Evolutionary conservation across 2,113 vertebrate genomes (phyloP).

Genomic region (Mastomys natalensis): DNA sequence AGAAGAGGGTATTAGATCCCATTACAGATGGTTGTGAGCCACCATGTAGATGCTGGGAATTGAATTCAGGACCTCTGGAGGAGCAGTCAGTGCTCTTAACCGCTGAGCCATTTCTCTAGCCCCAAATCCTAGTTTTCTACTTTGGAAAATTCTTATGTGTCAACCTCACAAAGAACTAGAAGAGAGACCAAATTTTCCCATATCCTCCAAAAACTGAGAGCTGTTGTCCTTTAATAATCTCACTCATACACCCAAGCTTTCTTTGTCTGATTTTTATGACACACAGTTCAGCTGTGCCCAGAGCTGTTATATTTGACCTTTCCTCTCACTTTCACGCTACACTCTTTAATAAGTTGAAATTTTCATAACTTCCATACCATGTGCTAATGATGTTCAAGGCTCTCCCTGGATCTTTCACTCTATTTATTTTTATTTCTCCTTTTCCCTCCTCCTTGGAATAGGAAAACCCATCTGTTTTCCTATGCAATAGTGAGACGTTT

Average conservation of each 20-base stretch:
- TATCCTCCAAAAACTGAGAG: neutral
- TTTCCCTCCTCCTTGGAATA: neutral
- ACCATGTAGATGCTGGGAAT: no score
- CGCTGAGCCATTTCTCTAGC: no score
- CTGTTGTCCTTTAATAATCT: neutral
- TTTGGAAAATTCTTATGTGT: conserved; percentile 3
- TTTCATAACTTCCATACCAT: neutral
- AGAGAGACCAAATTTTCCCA: neutral
- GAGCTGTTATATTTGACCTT: neutral
- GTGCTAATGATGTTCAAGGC: neutral
- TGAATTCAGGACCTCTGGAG: no score
- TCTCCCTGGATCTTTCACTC: neutral
- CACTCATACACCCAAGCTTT: neutral
- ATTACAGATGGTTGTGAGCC: no score
- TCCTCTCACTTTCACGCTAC: neutral
- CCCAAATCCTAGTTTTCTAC: neutral
- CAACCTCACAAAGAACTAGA: neutral
- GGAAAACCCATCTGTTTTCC: neutral
- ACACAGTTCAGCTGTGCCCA: neutral
- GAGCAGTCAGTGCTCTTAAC: no score
- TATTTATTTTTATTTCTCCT: neutral
- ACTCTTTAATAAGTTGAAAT: neutral
- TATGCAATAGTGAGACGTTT: neutral
- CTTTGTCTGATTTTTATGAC: neutral
- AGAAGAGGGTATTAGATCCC: no score